Conservation (phyloP, 2,797 vertebrate species). For the Brotula barbata region DNA sequence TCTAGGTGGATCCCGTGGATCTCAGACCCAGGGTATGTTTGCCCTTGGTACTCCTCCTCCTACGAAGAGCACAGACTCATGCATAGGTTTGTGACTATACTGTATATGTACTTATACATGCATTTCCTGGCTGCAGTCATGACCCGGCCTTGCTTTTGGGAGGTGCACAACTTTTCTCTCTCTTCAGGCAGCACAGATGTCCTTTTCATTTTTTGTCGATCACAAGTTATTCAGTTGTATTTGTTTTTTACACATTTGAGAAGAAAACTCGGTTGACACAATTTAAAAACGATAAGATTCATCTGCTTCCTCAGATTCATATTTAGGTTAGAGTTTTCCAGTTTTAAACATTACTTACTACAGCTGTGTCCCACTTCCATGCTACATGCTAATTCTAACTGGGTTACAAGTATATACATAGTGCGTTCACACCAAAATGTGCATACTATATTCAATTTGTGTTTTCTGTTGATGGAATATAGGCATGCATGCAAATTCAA, state of each 20-base stretch:
- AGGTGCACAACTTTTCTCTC: neutral
- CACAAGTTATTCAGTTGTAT: neutral
- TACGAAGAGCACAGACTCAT: conserved; percentile 79
- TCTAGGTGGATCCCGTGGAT: conserved; percentile 85
- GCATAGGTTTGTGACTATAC: conserved; percentile 75
- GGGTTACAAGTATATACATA: neutral
- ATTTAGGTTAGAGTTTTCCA: neutral
- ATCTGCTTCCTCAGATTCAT: neutral
- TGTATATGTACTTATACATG: conserved; percentile 26
- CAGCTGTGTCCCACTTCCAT: neutral
- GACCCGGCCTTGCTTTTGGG: neutral
- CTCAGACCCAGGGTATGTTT: conserved; percentile 92
- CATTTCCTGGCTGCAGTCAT: conserved; percentile 38
- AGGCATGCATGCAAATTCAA: no score
- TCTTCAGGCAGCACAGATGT: neutral
- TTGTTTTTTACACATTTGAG: neutral
- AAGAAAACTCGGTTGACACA: neutral
- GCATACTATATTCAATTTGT: neutral
- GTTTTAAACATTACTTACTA: neutral
- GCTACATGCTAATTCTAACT: neutral
- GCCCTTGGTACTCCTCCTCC: conserved; percentile 77
- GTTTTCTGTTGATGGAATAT: neutral
- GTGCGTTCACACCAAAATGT: neutral
- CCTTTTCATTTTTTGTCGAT: neutral
- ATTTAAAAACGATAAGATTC: neutral